Evolutionary conservation across 2,797 vertebrate species (phyloP), one percentile per base, ranked within the genome.

Genomic region (Thalassophryne amazonica): DNA sequence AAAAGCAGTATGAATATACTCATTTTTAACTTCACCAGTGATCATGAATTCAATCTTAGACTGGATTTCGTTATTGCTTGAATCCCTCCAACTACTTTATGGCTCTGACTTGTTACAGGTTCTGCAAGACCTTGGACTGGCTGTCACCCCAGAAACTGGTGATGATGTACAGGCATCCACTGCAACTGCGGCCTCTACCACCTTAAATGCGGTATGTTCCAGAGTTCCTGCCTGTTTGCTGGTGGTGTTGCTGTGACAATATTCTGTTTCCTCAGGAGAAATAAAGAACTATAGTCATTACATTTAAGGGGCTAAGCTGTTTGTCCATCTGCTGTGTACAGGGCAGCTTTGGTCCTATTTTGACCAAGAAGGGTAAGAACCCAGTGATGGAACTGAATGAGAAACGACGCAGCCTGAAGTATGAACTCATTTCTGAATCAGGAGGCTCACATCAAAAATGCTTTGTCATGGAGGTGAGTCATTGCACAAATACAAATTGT

Each of bases 351-450:
- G 96, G 96, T 52, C 96, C 95, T 11, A 95, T 98, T 62, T 84
- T 99, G 64, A 98, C 97, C 0, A 98, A 96, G 64, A 92, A 98
- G 4, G 96, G 97, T 1, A 99, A 98, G 85, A 99, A 99, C 55
- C 96, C 97, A 0, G 95, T 98, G 47, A 99, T 98, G 97, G 96
- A 98, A 70, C 91, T 99, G 5, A 99, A 99, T 0, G 95, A 99
- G 80, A 97, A 96, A 54, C 88, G 95, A 0, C 93, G 95, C 0
- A 95, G 96, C 30, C 90, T 99, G 11, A 97, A 96, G 55, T 99
- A 99, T 0, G 94, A 98, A 56, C 90, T 99, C 20, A 92, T 96
- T 11, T 94, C 93, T 0, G 95, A 98, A 69, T 96, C 94, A 0
- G 96, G 96, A 0, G 93, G 94, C 18, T 95, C 94, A 61, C 95